These are phyloP conservation scores for Asteroscopus sphinx DNA, from an alignment of 2,888 invertebrate species.

Conservation along the genomic window DNA sequence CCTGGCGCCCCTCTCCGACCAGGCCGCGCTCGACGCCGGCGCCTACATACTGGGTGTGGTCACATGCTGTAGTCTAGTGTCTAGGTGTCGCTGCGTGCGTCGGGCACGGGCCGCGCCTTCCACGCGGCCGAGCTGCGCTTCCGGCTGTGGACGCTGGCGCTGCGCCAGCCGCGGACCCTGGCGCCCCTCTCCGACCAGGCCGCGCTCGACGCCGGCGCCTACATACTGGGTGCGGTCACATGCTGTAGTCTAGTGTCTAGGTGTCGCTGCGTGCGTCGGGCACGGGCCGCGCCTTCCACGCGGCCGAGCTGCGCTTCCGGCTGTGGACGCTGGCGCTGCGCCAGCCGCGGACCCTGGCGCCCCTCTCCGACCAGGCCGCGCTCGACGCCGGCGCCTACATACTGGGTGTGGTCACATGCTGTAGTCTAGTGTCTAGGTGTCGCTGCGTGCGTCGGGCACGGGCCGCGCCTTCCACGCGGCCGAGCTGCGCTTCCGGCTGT, in stretches of 20 bases:
- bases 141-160: slow-evolving; percentile 61
- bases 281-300: slow-evolving; percentile 57
- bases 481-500: slow-evolving; percentile 63
- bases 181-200: slow-evolving; percentile 58
- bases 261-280: slow-evolving; percentile 58
- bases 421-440: too few relatives aligned
- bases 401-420: too few relatives aligned
- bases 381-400: slow-evolving; percentile 63
- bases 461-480: slow-evolving; percentile 58
- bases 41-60: slow-evolving; percentile 67
- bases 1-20: slow-evolving; percentile 59
- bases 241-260: too few relatives aligned
- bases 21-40: slow-evolving; percentile 59
- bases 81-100: slow-evolving; percentile 59
- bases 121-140: slow-evolving; percentile 61
- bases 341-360: slow-evolving; percentile 53
- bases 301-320: slow-evolving; percentile 61
- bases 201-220: slow-evolving; percentile 62
- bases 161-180: slow-evolving; percentile 52
- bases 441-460: slow-evolving; percentile 55
- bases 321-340: slow-evolving; percentile 62
- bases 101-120: slow-evolving; percentile 57
- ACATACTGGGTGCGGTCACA: slow-evolving; percentile 69
- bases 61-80: too few relatives aligned
- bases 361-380: slow-evolving; percentile 58